Percentiles rank a stretch among this genome's conserved stretches.
phyloP scores from a whole-genome alignment of 2,797 vertebrate genomes.

The Myotis daubentonii region DNA sequence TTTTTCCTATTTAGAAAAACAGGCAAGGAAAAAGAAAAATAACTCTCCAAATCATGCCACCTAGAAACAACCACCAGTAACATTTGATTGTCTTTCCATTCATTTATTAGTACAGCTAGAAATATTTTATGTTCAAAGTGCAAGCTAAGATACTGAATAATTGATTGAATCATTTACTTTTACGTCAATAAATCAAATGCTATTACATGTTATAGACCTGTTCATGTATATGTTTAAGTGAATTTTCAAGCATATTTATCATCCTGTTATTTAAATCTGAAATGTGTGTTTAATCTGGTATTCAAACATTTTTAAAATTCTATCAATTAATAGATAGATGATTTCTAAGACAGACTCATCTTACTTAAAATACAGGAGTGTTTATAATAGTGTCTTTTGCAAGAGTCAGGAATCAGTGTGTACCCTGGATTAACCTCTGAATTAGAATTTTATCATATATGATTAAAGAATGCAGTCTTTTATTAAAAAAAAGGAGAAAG shows the following conservation, averaged over 20 bases:
- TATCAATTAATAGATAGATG: slow-evolving; percentile 16
- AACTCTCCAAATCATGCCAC: not conserved
- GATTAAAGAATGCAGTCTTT: not conserved
- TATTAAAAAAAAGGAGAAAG: not conserved
- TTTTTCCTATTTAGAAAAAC: slow-evolving; percentile 10
- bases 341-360: not conserved
- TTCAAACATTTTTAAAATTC: not conserved
- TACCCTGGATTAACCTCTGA: not conserved
- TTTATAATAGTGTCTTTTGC: not conserved
- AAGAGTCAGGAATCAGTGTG: not conserved
- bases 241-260: not conserved
- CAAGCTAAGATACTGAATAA: not conserved
- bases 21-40: not conserved
- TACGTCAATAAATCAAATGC: not conserved
- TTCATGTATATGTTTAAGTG: not conserved
- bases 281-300: slow-evolving; percentile 21
- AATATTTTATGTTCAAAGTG: slow-evolving; percentile 10
- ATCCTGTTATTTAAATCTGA: not conserved
- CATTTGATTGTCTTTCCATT: slow-evolving; percentile 3
- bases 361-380: slow-evolving; percentile 1
- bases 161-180: slow-evolving; percentile 16
- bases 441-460: not conserved
- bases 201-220: slow-evolving; percentile 26
- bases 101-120: not conserved
- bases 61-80: not conserved